Conservation (phyloP, 1,140 invertebrate species). For the Coelopa frigida region DNA sequence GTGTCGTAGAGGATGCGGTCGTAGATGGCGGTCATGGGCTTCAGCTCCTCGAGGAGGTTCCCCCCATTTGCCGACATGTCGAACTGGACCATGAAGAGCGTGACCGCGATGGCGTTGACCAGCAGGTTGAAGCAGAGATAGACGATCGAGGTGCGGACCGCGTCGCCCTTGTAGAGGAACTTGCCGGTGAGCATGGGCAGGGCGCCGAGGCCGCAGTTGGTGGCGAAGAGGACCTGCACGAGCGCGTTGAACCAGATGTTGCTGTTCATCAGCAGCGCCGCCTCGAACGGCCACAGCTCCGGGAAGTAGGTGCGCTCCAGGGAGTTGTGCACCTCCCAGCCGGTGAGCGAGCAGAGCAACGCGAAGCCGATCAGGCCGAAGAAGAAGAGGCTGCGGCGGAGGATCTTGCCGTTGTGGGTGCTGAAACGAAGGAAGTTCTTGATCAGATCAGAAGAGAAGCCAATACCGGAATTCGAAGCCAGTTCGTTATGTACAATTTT, state of each 20-base stretch:
- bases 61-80: slow-evolving; percentile 27
- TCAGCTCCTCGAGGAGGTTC: slow-evolving; percentile 32
- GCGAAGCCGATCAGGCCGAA: slow-evolving; percentile 31
- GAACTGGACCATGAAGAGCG: slow-evolving; percentile 42
- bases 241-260: slow-evolving; percentile 43
- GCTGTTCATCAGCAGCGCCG: slow-evolving; percentile 23
- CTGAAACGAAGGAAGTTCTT: slow-evolving; percentile 16
- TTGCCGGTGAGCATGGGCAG: slow-evolving; percentile 42
- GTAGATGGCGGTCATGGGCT: slow-evolving; percentile 40
- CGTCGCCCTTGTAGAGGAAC: slow-evolving; percentile 43
- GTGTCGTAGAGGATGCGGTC: slow-evolving; percentile 28
- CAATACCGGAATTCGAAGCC: no score
- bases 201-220: slow-evolving; percentile 38
- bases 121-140: slow-evolving; percentile 43
- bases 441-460: neutral
- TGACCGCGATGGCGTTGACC: slow-evolving; percentile 40
- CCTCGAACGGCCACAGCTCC: slow-evolving; percentile 32
- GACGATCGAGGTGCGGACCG: slow-evolving; percentile 39
- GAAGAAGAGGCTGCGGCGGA: slow-evolving; percentile 35
- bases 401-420: slow-evolving; percentile 38
- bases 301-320: slow-evolving; percentile 32
- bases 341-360: slow-evolving; percentile 31
- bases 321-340: slow-evolving; percentile 40
- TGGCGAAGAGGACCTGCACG: slow-evolving; percentile 39
- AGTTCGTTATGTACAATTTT: no score